Conservation (phyloP, 2,888 invertebrate species). For the Rapana venosa region DNA sequence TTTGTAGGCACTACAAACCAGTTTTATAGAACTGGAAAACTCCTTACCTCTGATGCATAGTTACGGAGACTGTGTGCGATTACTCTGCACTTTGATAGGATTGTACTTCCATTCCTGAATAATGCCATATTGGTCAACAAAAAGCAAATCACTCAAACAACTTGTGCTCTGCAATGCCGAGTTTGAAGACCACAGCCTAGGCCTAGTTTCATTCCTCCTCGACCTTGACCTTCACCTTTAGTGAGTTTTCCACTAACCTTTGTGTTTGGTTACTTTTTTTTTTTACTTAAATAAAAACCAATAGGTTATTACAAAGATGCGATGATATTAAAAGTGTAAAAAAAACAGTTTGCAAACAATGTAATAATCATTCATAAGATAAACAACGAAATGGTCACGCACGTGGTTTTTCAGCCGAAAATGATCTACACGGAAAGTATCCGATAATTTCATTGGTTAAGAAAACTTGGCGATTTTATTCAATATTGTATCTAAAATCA, state of each 20-base stretch:
- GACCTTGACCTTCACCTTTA: constrained; percentile 22
- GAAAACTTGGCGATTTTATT: too few species aligned
- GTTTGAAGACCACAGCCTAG: constrained; percentile 19
- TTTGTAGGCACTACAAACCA: not conserved
- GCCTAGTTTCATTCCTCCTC: constrained; percentile 10
- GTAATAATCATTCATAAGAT: not conserved
- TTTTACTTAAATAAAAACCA: not conserved
- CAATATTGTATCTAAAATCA: too few species aligned
- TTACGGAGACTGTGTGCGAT: not conserved
- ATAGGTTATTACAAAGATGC: not conserved
- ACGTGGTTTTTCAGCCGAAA: not conserved
- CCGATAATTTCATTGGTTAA: not conserved
- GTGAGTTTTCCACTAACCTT: not conserved
- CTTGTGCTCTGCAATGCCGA: not conserved
- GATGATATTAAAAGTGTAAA: not conserved
- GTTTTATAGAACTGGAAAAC: too few species aligned
- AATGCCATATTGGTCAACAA: not conserved
- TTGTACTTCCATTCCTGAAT: not conserved
- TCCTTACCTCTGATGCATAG: constrained; percentile 23
- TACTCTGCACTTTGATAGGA: constrained; percentile 7
- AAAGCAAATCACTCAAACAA: not conserved
- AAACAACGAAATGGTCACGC: not conserved
- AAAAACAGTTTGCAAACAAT: not conserved
- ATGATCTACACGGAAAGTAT: not conserved
- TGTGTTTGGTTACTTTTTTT: not conserved